Evolutionary conservation across 2,888 invertebrate species (phyloP).

Genomic region (Dryobota labecula): DNA sequence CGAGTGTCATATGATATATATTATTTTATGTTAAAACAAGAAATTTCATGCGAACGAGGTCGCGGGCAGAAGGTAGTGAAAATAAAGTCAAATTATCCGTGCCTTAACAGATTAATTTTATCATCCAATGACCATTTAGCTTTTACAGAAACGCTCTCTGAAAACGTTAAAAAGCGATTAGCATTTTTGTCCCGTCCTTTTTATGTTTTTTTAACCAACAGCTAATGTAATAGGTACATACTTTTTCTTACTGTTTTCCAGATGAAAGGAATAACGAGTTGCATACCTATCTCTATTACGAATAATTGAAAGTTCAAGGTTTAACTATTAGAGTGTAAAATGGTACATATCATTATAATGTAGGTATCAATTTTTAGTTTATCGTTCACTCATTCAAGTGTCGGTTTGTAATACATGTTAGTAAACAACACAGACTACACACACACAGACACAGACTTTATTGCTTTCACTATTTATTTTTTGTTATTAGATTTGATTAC

Average conservation of each 20-base stretch:
- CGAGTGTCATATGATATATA: too few relatives aligned
- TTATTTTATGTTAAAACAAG: too few relatives aligned
- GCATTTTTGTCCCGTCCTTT: constrained; percentile 33
- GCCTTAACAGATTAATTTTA: constrained; percentile 26
- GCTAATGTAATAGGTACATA: constrained; percentile 17
- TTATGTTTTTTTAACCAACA: constrained; percentile 25
- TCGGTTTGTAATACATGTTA: too few relatives aligned
- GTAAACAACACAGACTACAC: too few relatives aligned
- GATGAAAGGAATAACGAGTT: not conserved
- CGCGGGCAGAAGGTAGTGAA: too few relatives aligned
- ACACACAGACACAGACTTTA: too few relatives aligned
- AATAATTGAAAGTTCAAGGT: not conserved
- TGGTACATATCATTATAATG: not conserved
- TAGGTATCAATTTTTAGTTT: too few relatives aligned
- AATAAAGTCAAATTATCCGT: not conserved
- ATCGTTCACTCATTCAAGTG: too few relatives aligned
- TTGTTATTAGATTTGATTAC: too few relatives aligned
- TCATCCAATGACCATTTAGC: constrained; percentile 23
- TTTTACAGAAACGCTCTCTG: constrained; percentile 23
- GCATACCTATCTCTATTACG: not conserved
- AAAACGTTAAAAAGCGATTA: constrained; percentile 50
- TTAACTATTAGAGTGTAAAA: not conserved
- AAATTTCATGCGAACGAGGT: too few relatives aligned
- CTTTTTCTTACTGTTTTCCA: not conserved
- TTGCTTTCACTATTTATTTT: too few relatives aligned